Percentiles rank a stretch among this genome's conserved stretches.
These are phyloP conservation scores for Ovis canadensis DNA, from an alignment of 2,113 vertebrate genomes.

Conservation along the genomic window DNA sequence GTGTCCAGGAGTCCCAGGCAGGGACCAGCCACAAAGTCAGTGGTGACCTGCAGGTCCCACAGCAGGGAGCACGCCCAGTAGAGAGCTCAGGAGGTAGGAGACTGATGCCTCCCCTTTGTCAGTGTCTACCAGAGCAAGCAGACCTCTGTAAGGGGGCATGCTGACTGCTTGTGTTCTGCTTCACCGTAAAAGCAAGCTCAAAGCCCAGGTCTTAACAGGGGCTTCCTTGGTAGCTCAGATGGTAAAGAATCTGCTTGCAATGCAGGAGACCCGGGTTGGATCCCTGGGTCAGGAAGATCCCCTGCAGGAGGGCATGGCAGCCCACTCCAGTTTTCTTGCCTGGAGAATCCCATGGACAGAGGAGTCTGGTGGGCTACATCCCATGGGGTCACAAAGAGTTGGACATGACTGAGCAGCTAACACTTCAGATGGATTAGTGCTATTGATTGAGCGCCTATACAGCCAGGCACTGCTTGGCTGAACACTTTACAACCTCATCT, in stretches of 20 bases:
- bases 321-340: background rate
- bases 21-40: background rate
- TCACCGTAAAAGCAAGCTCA: background rate
- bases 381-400: background rate
- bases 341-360: background rate
- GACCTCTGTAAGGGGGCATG: background rate
- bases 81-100: background rate
- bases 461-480: too few relatives aligned
- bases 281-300: background rate
- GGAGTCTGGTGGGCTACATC: background rate
- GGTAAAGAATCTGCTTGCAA: background rate
- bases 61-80: background rate
- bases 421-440: background rate
- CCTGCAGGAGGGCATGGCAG: background rate
- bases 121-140: background rate
- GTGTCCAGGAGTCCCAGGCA: background rate
- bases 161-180: background rate
- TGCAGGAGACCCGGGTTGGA: background rate
- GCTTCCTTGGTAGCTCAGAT: background rate
- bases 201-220: background rate
- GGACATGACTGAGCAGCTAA: background rate
- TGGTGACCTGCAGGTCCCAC: background rate
- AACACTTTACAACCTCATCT: background rate
- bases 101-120: background rate
- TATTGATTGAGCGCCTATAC: rapidly evolving